A percentile compares a stretch with the other conserved stretches of the same genome.
Evolutionary conservation across 2,888 invertebrate genomes (phyloP).

Genomic region (Pyrocoelia pectoralis): DNA sequence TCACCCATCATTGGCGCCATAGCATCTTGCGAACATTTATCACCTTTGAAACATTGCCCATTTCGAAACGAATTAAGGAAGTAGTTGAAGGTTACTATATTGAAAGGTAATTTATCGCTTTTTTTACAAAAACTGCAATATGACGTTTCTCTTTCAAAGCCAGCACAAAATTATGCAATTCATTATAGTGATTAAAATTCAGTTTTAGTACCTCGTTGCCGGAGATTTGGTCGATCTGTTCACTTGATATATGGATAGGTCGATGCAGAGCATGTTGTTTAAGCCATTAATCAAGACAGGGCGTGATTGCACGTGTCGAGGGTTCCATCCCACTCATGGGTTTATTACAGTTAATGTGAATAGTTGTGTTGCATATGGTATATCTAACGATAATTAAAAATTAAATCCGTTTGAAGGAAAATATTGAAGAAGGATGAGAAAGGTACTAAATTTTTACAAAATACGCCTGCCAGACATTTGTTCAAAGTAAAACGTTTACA

Average conservation of each 20-base stretch:
- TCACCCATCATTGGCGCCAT: slow-evolving; percentile 33
- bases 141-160: neutral
- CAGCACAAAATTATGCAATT: slow-evolving; percentile 14
- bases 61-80: slow-evolving; percentile 29
- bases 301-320: slow-evolving; percentile 51
- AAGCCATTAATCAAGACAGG: slow-evolving; percentile 56
- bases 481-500: neutral
- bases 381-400: slow-evolving; percentile 25
- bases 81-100: slow-evolving; percentile 10
- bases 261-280: slow-evolving; percentile 56
- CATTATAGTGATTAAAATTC: slow-evolving; percentile 39
- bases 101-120: slow-evolving; percentile 1
- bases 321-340: slow-evolving; percentile 45
- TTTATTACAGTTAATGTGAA: slow-evolving; percentile 46
- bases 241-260: slow-evolving; percentile 56
- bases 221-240: slow-evolving; percentile 49
- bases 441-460: neutral
- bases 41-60: slow-evolving; percentile 31
- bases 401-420: slow-evolving; percentile 5
- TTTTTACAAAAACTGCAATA: neutral
- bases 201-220: slow-evolving; percentile 47
- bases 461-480: neutral
- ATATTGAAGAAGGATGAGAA: neutral
- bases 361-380: slow-evolving; percentile 16
- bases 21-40: slow-evolving; percentile 33